Percentiles rank a stretch among this genome's conserved stretches.
These are phyloP conservation scores for Megalurothrips usitatus DNA, from an alignment of 2,888 invertebrate species.

Conservation along the genomic window DNA sequence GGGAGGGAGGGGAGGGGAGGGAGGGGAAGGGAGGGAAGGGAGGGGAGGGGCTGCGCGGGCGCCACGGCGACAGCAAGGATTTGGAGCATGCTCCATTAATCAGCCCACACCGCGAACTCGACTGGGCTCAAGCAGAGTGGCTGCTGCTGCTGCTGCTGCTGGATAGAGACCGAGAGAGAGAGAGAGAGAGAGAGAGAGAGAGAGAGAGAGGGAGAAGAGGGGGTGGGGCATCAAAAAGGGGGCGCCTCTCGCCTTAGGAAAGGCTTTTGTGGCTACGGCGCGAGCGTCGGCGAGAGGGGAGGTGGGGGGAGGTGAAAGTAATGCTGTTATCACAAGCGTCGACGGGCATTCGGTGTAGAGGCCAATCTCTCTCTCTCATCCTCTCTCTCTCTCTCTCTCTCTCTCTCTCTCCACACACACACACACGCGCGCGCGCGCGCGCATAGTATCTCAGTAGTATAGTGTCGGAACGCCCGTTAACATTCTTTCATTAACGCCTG, in stretches of 20 bases:
- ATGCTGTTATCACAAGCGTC: conserved; percentile 16
- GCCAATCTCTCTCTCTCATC: conserved; percentile 42
- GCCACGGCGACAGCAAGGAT: conserved; percentile 10
- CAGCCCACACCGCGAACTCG: conserved; percentile 21
- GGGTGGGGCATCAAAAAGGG: too few species aligned
- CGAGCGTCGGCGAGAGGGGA: too few species aligned
- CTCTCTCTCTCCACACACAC: conserved; percentile 45
- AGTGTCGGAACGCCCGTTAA: too few species aligned
- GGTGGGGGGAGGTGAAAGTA: conserved; percentile 15
- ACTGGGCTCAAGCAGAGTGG: conserved; percentile 27
- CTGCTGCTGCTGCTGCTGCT: conserved; percentile 18
- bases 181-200: too few species aligned
- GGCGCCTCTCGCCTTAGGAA: too few species aligned
- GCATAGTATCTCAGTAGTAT: too few species aligned
- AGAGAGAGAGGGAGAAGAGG: too few species aligned
- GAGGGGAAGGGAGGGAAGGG: conserved; percentile 27
- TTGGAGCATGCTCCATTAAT: conserved; percentile 29
- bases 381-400: conserved; percentile 44
- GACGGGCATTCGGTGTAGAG: background rate
- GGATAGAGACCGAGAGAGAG: too few species aligned
- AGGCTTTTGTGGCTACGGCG: too few species aligned
- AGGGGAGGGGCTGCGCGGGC: conserved; percentile 27
- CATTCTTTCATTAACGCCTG: too few species aligned
- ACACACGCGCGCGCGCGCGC: conserved; percentile 38
- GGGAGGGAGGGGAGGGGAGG: background rate